Evolutionary conservation across 2,888 invertebrate species (phyloP).

Genomic region (Podabrus alpinus): DNA sequence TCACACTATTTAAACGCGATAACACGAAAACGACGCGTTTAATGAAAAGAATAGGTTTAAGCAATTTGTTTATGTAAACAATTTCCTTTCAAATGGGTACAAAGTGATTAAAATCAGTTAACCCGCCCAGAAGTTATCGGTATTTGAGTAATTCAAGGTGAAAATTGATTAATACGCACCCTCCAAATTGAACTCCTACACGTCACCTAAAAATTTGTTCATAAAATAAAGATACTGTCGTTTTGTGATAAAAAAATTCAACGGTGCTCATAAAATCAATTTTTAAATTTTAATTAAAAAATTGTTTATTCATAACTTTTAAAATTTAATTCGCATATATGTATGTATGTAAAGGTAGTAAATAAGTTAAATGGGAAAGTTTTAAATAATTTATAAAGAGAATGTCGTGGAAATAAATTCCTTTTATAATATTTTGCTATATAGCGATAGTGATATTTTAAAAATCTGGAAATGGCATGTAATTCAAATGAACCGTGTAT

Average conservation of each 20-base stretch:
- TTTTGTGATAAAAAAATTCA: no score
- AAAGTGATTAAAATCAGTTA: no score
- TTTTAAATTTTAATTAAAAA: not conserved
- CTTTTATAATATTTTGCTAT: not conserved
- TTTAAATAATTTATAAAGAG: not conserved
- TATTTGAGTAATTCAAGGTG: no score
- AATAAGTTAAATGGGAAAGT: not conserved
- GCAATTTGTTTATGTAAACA: no score
- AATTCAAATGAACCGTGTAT: conserved; percentile 28
- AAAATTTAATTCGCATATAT: not conserved
- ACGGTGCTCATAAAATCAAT: no score
- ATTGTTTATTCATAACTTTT: not conserved
- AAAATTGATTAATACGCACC: no score
- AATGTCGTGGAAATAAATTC: not conserved
- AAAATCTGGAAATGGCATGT: conserved; percentile 26
- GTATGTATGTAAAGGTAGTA: not conserved
- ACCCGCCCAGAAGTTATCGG: no score
- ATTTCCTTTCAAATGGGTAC: no score
- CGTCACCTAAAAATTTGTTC: not conserved
- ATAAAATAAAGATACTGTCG: no score
- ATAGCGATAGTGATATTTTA: conserved; percentile 13
- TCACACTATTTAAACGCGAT: no score
- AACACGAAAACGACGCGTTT: no score
- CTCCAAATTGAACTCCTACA: not conserved
- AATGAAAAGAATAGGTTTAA: no score